These are phyloP conservation scores for Poecilia picta DNA, from an alignment of 2,797 vertebrate genomes.

Conservation along the genomic window DNA sequence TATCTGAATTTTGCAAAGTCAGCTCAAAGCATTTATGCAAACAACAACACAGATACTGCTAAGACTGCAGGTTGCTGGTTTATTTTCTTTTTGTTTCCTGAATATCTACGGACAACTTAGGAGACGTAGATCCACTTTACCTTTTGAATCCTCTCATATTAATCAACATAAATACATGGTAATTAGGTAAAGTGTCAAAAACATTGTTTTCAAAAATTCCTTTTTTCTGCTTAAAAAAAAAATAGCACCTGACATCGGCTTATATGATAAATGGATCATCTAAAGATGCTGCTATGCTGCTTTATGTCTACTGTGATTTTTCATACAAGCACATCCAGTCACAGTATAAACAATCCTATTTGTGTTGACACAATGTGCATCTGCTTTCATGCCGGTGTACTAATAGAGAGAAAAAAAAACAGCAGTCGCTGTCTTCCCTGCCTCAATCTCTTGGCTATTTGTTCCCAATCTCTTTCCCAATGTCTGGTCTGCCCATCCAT, in stretches of 20 bases:
- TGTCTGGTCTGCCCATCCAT: constrained; percentile 65
- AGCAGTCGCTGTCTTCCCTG: constrained; percentile 34
- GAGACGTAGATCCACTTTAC: not conserved
- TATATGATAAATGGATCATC: constrained; percentile 42
- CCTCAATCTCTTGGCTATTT: constrained; percentile 23
- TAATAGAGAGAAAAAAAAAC: constrained; percentile 34
- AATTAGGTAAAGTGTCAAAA: constrained; percentile 44
- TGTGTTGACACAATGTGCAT: not conserved
- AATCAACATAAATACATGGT: constrained; percentile 41
- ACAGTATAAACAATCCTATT: constrained; percentile 7
- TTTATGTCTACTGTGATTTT: constrained; percentile 24
- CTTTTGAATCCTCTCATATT: constrained; percentile 15
- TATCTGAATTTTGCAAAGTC: constrained; percentile 52
- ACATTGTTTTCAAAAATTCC: constrained; percentile 31
- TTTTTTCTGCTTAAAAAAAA: constrained; percentile 45
- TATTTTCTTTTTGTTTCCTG: constrained; percentile 22
- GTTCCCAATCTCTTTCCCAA: constrained; percentile 31
- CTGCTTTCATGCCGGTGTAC: constrained; percentile 33
- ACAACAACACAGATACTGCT: constrained; percentile 51
- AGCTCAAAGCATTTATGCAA: constrained; percentile 55
- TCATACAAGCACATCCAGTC: constrained; percentile 5
- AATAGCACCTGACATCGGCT: constrained; percentile 45
- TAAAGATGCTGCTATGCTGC: constrained; percentile 31
- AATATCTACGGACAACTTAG: constrained; percentile 15
- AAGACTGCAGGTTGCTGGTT: constrained; percentile 53